A percentile compares a stretch with the other conserved stretches of the same genome.
Evolutionary conservation across 2,888 invertebrate species (phyloP).

Genomic region (Chaetogeoica ovagalla): DNA sequence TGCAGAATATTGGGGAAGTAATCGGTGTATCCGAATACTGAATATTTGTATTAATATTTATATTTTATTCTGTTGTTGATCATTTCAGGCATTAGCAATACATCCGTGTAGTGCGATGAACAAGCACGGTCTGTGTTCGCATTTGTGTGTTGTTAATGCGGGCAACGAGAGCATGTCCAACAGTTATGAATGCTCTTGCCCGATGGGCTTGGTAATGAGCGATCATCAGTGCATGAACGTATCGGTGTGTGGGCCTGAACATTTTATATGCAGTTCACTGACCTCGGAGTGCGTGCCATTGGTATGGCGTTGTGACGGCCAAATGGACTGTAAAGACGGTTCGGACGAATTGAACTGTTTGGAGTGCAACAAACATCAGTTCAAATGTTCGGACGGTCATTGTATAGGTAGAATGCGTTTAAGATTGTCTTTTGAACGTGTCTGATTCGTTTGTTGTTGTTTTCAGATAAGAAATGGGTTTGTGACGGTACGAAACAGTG

Average conservation of each 20-base stretch:
- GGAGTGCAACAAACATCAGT: slow-evolving; percentile 71
- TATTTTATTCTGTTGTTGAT: too few relatives aligned
- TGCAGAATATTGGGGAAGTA: too few relatives aligned
- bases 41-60: too few relatives aligned
- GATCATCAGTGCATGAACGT: slow-evolving; percentile 68
- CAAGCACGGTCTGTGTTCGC: slow-evolving; percentile 68
- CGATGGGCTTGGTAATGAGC: slow-evolving; percentile 67
- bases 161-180: slow-evolving; percentile 69
- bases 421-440: too few relatives aligned
- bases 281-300: slow-evolving; percentile 72
- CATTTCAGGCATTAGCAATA: slow-evolving; percentile 58
- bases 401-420: slow-evolving; percentile 64
- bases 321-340: slow-evolving; percentile 79
- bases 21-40: too few relatives aligned
- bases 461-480: slow-evolving; percentile 62
- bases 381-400: slow-evolving; percentile 66
- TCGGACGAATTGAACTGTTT: slow-evolving; percentile 75
- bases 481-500: slow-evolving; percentile 71
- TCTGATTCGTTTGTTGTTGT: background rate
- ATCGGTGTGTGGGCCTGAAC: slow-evolving; percentile 72
- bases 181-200: slow-evolving; percentile 73
- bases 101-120: slow-evolving; percentile 68
- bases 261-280: slow-evolving; percentile 70
- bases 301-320: slow-evolving; percentile 77
- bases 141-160: slow-evolving; percentile 71